Percentiles rank a stretch among this genome's conserved stretches.
Conservation (phyloP, 1,140 invertebrate genomes). For the Holcopasites calliopsidis region DNA sequence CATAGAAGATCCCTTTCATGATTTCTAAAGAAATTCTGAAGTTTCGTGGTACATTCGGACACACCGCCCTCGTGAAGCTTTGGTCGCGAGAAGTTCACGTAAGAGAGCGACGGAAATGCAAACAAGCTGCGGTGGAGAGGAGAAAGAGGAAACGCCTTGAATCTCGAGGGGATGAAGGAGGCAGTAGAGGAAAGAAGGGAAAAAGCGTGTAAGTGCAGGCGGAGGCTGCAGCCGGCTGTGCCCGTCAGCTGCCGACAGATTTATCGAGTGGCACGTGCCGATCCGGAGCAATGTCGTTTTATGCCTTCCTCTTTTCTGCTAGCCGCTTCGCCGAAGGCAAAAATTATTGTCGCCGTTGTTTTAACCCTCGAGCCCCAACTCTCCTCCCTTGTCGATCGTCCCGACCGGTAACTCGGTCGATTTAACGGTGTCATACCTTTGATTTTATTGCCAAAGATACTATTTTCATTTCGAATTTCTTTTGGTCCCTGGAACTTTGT, state of each 20-base stretch:
- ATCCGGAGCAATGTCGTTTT: slow-evolving; percentile 74
- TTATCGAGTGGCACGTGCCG: slow-evolving; percentile 80
- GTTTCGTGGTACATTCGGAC: no score
- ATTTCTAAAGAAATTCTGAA: not conserved
- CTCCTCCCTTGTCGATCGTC: not conserved
- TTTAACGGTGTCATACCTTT: not conserved
- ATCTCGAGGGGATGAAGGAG: no score
- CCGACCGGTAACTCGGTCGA: not conserved
- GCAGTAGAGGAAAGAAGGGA: slow-evolving; percentile 37
- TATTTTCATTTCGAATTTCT: no score
- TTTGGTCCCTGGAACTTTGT: no score
- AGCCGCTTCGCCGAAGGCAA: slow-evolving; percentile 59
- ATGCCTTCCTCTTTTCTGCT: slow-evolving; percentile 67
- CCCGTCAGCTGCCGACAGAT: slow-evolving; percentile 80
- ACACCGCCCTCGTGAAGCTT: not conserved
- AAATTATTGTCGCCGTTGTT: slow-evolving; percentile 45
- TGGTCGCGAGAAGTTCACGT: slow-evolving; percentile 18
- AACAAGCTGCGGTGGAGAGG: not conserved
- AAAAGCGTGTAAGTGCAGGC: slow-evolving; percentile 58
- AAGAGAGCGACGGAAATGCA: not conserved
- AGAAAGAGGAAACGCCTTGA: not conserved
- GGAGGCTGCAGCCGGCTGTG: slow-evolving; percentile 69
- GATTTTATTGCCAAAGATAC: no score
- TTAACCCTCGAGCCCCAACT: slow-evolving; percentile 4
- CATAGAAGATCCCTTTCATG: not conserved